These are phyloP conservation scores for Macrotrachela quadricornifera DNA, from an alignment of 1,140 invertebrate species.

Conservation along the genomic window DNA sequence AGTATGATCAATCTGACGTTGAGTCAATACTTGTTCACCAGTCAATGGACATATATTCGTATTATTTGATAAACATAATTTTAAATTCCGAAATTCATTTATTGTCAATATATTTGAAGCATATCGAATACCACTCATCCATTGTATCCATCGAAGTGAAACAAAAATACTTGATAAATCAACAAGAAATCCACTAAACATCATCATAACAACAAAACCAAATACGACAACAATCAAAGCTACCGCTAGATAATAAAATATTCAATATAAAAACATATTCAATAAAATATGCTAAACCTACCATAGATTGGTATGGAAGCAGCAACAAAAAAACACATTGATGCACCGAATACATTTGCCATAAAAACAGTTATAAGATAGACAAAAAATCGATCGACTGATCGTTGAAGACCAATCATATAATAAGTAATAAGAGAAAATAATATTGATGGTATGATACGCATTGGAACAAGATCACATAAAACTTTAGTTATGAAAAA, in stretches of 20 bases:
- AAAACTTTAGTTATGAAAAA: constrained; percentile 26
- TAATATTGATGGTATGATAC: constrained; percentile 17
- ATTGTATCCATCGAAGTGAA: constrained; percentile 24
- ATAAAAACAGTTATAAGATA: constrained; percentile 19
- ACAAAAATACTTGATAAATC: constrained; percentile 19
- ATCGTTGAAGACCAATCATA: constrained; percentile 21
- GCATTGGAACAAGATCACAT: constrained; percentile 26
- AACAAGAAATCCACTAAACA: constrained; percentile 27
- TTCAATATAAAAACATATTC: no score
- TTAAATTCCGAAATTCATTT: background rate
- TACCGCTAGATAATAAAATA: constrained; percentile 4
- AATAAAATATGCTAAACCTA: constrained; percentile 11
- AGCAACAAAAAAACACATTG: constrained; percentile 22
- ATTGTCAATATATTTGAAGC: constrained; percentile 15
- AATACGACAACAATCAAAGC: constrained; percentile 22
- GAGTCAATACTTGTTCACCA: no score
- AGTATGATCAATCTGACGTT: constrained; percentile 10
- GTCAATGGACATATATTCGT: background rate
- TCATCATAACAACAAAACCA: constrained; percentile 27
- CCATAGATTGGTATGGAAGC: constrained; percentile 18
- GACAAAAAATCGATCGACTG: constrained; percentile 17
- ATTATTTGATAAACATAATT: constrained; percentile 11
- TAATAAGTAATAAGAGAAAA: constrained; percentile 23
- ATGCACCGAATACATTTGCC: constrained; percentile 19
- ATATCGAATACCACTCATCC: constrained; percentile 24